These are phyloP conservation scores for Chaetogeoica ovagalla DNA, from an alignment of 2,888 invertebrate species.

Conservation along the genomic window DNA sequence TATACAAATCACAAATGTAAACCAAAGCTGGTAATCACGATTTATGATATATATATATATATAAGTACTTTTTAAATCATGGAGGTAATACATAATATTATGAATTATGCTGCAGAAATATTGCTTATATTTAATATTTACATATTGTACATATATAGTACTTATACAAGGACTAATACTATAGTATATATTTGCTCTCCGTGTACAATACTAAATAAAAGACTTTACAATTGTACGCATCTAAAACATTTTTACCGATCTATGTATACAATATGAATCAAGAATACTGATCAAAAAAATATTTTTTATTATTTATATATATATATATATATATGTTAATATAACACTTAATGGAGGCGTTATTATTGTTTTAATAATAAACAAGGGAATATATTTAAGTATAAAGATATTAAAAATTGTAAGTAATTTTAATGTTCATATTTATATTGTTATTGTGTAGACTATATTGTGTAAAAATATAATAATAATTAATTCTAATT, in stretches of 20 bases:
- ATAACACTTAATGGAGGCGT: constrained; percentile 9
- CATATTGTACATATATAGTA: not conserved
- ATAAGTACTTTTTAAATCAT: too few relatives aligned
- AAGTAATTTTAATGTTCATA: constrained; percentile 3
- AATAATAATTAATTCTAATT: not conserved
- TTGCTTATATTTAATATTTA: not conserved
- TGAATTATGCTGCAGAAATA: not conserved
- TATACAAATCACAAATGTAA: too few relatives aligned
- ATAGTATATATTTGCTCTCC: not conserved
- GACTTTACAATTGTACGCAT: constrained; percentile 14
- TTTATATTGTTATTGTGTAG: constrained; percentile 13
- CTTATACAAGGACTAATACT: not conserved
- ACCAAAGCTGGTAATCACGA: too few relatives aligned
- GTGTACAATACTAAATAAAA: constrained; percentile 1
- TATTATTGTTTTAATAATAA: constrained; percentile 9
- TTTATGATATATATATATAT: too few relatives aligned
- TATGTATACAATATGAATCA: not conserved
- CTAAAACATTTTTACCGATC: constrained; percentile 1
- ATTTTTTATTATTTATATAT: constrained; percentile 3
- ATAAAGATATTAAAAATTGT: not conserved
- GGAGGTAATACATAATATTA: not conserved
- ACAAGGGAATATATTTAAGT: constrained; percentile 16
- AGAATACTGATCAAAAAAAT: not conserved
- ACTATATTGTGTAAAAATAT: constrained; percentile 26
- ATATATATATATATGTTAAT: constrained; percentile 18